Base-by-base conservation (phyloP, 2,888 invertebrate genomes). In the Tribolium freemani region DNA sequence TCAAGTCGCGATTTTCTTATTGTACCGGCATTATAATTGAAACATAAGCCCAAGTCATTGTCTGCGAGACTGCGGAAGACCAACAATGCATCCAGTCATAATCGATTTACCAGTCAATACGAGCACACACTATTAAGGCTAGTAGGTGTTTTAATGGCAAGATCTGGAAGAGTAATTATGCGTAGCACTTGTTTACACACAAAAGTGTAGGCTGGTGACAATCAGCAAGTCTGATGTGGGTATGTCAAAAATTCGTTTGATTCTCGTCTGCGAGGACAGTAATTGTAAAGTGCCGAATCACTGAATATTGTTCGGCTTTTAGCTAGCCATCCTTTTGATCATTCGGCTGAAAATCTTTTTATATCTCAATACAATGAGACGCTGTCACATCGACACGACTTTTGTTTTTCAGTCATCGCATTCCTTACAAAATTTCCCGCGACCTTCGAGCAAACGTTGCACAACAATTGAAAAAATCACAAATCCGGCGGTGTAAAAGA, bases 101-200 rank as follows among this genome's bases (percentile, higher is more conserved):
- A 61, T 69, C 44, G 51, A 57, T 48, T 69, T 57, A 66, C 53
- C 46, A 48, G 26, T 54, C 51, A 54, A 50, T 45, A 2, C 30
- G 48, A 51, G 38, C 48, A 51, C 46, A 60, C 53, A 61, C 0
- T 26, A 26, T 70, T 69, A 54, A 30, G 3, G 11, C 9, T 68
- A 63, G 77, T 75, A 75, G 76, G 76, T 76, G 76, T 76, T 75
- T 73, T 71, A 76, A 73, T 71, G 73, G 73, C 72, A 66, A 53
- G 61, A 73, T 74, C 70, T 21, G 21, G 69, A 56, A 64, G 64
- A 74, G 75, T 75, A 74, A 77, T 74, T 75, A 75, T 64, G 69
- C 53, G 57, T 46, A 69, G 71, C 73, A 74, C 64, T 71, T 72
- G 67, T 72, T 53, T 54, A 26, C 30, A 31, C 21, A 6, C 31